Evolutionary conservation across 2,113 vertebrate genomes (phyloP).

Genomic region (Malurus cyaneus): DNA sequence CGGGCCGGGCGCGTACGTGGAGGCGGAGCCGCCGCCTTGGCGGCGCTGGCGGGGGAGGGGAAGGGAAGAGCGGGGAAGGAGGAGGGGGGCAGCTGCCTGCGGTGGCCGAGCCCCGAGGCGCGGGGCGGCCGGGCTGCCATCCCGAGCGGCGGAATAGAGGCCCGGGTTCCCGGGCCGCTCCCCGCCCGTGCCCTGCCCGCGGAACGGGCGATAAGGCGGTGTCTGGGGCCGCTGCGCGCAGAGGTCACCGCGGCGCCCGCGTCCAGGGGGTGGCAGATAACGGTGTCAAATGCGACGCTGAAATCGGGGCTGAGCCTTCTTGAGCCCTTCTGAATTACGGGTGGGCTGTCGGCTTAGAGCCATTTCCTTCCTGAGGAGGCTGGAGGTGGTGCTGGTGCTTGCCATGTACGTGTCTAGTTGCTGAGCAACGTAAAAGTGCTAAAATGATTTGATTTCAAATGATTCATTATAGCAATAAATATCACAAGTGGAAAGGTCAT

Average conservation of each 20-base stretch:
- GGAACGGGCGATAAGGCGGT: neutral
- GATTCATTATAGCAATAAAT: neutral
- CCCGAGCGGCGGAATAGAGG: neutral
- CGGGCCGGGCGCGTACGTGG: neutral
- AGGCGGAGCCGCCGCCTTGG: neutral
- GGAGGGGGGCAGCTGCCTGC: neutral
- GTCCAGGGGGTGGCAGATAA: fast-evolving
- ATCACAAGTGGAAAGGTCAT: neutral
- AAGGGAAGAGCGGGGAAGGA: neutral
- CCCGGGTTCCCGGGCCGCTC: neutral
- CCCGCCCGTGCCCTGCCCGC: neutral
- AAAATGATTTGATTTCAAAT: neutral
- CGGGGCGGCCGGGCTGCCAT: neutral
- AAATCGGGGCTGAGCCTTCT: fast-evolving
- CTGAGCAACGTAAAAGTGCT: neutral
- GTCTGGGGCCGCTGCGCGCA: neutral
- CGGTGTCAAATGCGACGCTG: fast-evolving
- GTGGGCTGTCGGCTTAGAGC: neutral
- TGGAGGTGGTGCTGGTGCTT: neutral
- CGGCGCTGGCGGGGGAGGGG: neutral
- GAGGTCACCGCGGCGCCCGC: neutral
- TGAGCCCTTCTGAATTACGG: fast-evolving
- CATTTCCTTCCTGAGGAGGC: neutral
- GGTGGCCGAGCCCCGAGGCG: no score
- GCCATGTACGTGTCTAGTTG: neutral